Base-by-base conservation (phyloP, 2,113 vertebrate species). In the Sterrhoptilus dennistouni region DNA sequence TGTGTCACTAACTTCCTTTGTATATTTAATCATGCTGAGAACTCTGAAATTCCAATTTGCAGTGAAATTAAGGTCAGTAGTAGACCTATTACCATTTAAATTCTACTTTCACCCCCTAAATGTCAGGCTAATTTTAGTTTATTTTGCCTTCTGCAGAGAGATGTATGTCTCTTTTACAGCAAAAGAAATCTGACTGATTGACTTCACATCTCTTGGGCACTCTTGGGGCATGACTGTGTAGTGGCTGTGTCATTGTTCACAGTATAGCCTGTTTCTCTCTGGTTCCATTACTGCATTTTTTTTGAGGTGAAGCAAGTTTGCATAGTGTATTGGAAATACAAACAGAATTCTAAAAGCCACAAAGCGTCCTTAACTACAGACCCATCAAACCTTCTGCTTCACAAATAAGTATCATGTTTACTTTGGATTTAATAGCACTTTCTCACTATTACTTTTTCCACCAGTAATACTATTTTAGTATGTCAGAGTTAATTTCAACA, bases 321-420 rank as follows among this genome's bases (percentile, higher is more conserved):
- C 40, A 11, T 68, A 83, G 76, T 82, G 83, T 93, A 71, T 94
- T 95, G 93, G 95, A 94, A 96, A 96, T 89, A 95, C 45, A 95
- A 96, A 96, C 88, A 96, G 54, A 92, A 22, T 56, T 90, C 68
- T 83, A 45, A 90, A 95, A 90, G 61, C 79, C 75, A 79, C 86
- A 83, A 93, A 31, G 52, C n/a, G 0, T 81, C 90, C 92, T 82
- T 95, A 87, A 93, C 85, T 90, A 83, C 47, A 84, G 68, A 88
- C 69, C 90, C 85, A 92, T 90, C 68, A 83, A 90, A 71, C 44
- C 60, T 90, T 63, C 56, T 63, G 38, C 89, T 96, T 95, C 76
- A 95, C 79, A 93, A 96, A 91, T 89, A 90, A 93, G 60, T 90
- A 90, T 79, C 53, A 29, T 83, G 83, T 94, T 95, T 86, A 94